Evolutionary conservation across 1,140 invertebrate genomes (phyloP), one percentile per base, ranked within the genome.

Genomic region (Colletes gigas): DNA sequence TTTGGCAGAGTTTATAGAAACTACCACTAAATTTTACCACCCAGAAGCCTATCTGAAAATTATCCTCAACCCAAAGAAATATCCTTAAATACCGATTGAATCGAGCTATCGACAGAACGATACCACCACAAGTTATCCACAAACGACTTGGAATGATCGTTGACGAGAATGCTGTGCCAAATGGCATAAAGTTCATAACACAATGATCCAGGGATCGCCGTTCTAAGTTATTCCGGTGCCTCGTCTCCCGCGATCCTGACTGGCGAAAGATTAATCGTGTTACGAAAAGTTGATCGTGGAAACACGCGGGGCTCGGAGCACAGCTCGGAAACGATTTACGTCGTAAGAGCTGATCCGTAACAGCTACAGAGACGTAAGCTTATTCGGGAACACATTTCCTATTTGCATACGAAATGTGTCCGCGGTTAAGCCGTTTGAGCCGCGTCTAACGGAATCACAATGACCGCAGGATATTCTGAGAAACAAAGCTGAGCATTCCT

Each of bases 321-420:
- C 54, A 39, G 50, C 47, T 44, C 60, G 41, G 41, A 85, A 86
- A 86, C 84, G 84, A 86, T 86, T 86, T 86, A 86, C 77, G 81
- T 59, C 60, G 83, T 82, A 86, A 83, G 76, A 77, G 85, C 72
- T 86, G 85, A 86, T 86, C 85, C 84, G 84, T 83, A 86, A 83
- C 75, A 86, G 85, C 81, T 86, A 86, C 84, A 83, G 71, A 80
- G 85, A 82, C 81, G 77, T 85, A 86, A 86, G 85, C 85, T 86
- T 86, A 86, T 86, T 86, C 85, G 71, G 62, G 84, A 86, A 86
- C 85, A 86, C 85, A 86, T 86, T 86, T 86, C 85, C 85, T 81
- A 86, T 86, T 86, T 86, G 85, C 85, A 86, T 86, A 86, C 85
- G 84, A 86, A 86, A 86, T 86, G 85, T 86, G 80, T 83, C 84